Evolutionary conservation across 2,797 vertebrate genomes (phyloP), one percentile per base, ranked within the genome.

Genomic region (Hyperoplus lanceolatus): DNA sequence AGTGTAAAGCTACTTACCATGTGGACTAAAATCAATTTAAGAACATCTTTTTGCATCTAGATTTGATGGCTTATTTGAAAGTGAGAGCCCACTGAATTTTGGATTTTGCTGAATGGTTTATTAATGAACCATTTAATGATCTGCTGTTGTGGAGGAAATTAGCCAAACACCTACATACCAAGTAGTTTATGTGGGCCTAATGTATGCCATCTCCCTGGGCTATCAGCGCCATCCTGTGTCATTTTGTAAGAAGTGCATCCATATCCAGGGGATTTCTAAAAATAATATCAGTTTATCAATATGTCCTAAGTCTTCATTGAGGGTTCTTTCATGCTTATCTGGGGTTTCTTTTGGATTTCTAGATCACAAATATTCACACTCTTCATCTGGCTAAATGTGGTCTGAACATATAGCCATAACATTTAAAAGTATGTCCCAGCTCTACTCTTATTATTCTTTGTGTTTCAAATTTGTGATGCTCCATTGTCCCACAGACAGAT

Each of bases 211-310:
- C 58, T 53, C 2, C 64, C 9, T 50, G 38, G 8, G 5, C n/a
- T 43, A 38, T 18, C 16, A 42, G 46, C 42, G 56, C 77, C 71
- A 55, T 39, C 77, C 12, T 39, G 66, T 71, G 73, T 70, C 18
- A 29, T 59, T 6, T 4, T 21, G 14, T 8, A 6, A 46, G 29
- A 67, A 77, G 66, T 58, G 70, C 50, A 69, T 11, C 42, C n/a
- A 45, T 5, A 4, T 46, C 8, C 21, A 14, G 12, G 4, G 29
- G 43, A 51, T 45, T 38, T 18, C 12, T 42, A 51, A 43, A 36
- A 53, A 13, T 3, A 6, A 8, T 38, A 16, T 48, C 4, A 21
- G 13, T 13, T 69, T 29, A 39, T 39, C n/a, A 16, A 43, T 8
- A 15, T 18, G 48, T 46, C 4, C 4, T 66, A 14, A 14, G 4